These are phyloP conservation scores for Campoletis raptor DNA, from an alignment of 2,888 invertebrate species.

Conservation along the genomic window DNA sequence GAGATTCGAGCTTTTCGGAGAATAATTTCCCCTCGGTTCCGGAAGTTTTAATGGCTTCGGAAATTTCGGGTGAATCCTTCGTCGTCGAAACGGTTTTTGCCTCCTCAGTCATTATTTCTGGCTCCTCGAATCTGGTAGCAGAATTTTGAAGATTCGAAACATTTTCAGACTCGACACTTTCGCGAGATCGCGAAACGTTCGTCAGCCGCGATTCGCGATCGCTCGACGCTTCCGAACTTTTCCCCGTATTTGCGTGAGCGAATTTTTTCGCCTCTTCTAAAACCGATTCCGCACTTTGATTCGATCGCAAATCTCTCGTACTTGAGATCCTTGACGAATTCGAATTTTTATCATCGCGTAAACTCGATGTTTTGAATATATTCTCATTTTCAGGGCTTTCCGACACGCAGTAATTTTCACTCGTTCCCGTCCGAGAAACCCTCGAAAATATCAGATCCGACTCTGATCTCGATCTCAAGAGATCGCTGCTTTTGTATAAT, in stretches of 20 bases:
- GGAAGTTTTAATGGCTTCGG: constrained; percentile 40
- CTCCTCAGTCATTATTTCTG: constrained; percentile 32
- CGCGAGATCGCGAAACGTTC: constrained; percentile 44
- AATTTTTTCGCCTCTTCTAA: constrained; percentile 70
- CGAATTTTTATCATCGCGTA: constrained; percentile 57
- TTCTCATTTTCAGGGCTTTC: constrained; percentile 54
- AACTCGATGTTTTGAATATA: constrained; percentile 65
- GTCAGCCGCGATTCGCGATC: constrained; percentile 47
- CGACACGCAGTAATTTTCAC: constrained; percentile 15
- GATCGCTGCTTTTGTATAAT: constrained; percentile 80
- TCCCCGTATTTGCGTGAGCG: constrained; percentile 59
- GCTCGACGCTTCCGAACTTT: constrained; percentile 46
- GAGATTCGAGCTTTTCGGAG: constrained; percentile 76
- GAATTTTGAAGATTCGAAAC: constrained; percentile 1
- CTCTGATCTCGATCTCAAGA: constrained; percentile 81
- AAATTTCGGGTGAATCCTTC: constrained; percentile 28
- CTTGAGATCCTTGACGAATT: constrained; percentile 63
- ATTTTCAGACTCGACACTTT: constrained; percentile 42
- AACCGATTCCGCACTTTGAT: constrained; percentile 72
- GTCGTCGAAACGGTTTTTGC: background rate
- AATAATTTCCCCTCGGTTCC: constrained; percentile 66
- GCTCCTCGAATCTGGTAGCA: constrained; percentile 11
- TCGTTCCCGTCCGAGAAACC: background rate
- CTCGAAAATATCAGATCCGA: constrained; percentile 77
- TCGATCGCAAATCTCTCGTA: constrained; percentile 56